phyloP scores from a whole-genome alignment of 2,888 invertebrate genomes.

The Habroteleia sp. region DNA sequence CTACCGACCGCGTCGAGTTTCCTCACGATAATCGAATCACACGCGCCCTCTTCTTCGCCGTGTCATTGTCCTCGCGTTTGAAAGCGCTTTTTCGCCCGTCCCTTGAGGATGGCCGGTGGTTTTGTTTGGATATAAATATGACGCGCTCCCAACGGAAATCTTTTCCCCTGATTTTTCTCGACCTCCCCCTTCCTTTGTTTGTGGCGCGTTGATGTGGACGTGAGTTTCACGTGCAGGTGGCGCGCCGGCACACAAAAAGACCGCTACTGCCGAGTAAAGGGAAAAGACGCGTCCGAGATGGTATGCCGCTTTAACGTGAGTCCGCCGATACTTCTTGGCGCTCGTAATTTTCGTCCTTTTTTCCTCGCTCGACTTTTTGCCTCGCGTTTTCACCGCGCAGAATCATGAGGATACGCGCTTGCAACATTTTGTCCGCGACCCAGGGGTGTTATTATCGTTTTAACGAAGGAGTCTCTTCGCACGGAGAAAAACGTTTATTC shows the following conservation, averaged over 20 bases:
- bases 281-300: conserved; percentile 14
- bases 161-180: conserved; percentile 22
- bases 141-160: conserved; percentile 47
- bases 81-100: conserved; percentile 18
- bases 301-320: conserved; percentile 19
- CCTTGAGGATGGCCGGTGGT: conserved; percentile 30
- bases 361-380: background rate
- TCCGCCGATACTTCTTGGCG: conserved; percentile 17
- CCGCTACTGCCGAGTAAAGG: conserved; percentile 22
- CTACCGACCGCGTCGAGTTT: no score
- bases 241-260: conserved; percentile 17
- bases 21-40: no score
- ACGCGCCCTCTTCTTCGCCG: no score
- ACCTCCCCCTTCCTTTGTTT: conserved; percentile 14
- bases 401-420: conserved; percentile 14
- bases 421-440: conserved; percentile 23
- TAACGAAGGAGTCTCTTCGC: conserved; percentile 13
- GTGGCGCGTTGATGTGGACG: conserved; percentile 15
- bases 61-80: no score
- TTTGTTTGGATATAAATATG: conserved; percentile 49
- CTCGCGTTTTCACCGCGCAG: conserved; percentile 7
- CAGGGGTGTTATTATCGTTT: conserved; percentile 16
- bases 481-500: conserved; percentile 1
- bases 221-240: conserved; percentile 31
- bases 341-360: conserved; percentile 32